Percentiles rank a stretch among this genome's conserved stretches.
Evolutionary conservation across 2,888 invertebrate species (phyloP).

Genomic region (Conus canariensis): DNA sequence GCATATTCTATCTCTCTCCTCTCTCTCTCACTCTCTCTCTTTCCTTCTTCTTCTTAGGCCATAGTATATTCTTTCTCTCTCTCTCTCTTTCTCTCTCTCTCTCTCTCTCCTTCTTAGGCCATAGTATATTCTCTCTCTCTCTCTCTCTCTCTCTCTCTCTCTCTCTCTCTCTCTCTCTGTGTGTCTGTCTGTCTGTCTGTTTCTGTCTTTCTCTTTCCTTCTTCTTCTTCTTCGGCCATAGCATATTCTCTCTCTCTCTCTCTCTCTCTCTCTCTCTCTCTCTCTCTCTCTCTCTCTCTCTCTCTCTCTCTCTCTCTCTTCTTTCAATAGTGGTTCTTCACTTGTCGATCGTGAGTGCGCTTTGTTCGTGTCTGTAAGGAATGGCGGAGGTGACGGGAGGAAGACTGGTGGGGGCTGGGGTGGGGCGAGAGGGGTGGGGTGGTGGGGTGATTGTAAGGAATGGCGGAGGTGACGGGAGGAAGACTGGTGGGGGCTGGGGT

Average conservation of each 20-base stretch:
- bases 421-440: too few relatives aligned
- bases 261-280: neutral
- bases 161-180: too few relatives aligned
- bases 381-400: neutral
- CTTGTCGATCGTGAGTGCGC: neutral
- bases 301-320: neutral
- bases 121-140: too few relatives aligned
- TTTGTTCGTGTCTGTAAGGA: neutral
- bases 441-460: neutral
- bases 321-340: neutral
- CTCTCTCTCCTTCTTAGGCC: neutral
- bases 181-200: neutral
- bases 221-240: neutral
- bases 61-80: neutral
- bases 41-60: neutral
- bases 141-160: too few relatives aligned
- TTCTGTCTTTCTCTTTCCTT: neutral
- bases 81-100: slow-evolving; percentile 1
- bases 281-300: neutral
- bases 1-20: neutral
- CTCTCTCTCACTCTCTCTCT: neutral
- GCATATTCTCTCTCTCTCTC: neutral
- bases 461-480: neutral
- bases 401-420: too few relatives aligned
- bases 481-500: too few relatives aligned